Conservation (phyloP, 2,888 invertebrate species). For the Pharmacophagus antenor region DNA sequence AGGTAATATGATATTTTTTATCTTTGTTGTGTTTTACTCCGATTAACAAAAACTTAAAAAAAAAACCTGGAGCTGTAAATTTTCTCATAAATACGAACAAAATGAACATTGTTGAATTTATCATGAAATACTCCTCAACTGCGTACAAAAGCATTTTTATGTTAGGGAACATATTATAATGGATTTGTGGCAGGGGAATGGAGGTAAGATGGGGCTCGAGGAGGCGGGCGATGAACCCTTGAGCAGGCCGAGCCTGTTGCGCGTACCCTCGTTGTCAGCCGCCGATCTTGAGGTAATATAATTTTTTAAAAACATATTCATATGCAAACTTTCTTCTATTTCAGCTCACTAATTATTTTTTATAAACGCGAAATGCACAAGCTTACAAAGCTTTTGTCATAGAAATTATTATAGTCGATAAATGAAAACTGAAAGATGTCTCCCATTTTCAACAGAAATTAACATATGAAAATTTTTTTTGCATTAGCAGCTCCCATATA, state of each 20-base stretch:
- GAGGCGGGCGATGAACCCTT: constrained; percentile 66
- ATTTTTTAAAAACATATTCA: constrained; percentile 17
- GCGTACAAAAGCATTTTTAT: constrained; percentile 8
- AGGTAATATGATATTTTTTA: constrained; percentile 46
- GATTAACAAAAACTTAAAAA: neutral
- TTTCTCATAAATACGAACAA: neutral
- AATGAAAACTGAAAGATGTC: too few species aligned
- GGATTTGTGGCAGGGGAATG: constrained; percentile 51
- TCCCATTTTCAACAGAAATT: too few species aligned
- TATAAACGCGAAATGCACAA: too few species aligned
- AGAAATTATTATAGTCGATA: too few species aligned
- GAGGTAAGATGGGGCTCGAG: constrained; percentile 52
- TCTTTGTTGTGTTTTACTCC: too few species aligned
- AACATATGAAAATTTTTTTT: too few species aligned
- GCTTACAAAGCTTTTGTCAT: too few species aligned
- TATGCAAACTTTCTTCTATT: constrained; percentile 19
- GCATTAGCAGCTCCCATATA: too few species aligned
- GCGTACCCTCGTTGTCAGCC: constrained; percentile 82
- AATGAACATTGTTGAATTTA: neutral
- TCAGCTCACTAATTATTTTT: too few species aligned
- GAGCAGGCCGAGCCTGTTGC: constrained; percentile 79
- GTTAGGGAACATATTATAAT: constrained; percentile 19
- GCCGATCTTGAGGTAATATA: constrained; percentile 78
- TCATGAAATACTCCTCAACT: constrained; percentile 8
- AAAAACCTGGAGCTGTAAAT: too few species aligned